Base-by-base conservation (phyloP, 2,888 invertebrate species). In the Alitta virens region DNA sequence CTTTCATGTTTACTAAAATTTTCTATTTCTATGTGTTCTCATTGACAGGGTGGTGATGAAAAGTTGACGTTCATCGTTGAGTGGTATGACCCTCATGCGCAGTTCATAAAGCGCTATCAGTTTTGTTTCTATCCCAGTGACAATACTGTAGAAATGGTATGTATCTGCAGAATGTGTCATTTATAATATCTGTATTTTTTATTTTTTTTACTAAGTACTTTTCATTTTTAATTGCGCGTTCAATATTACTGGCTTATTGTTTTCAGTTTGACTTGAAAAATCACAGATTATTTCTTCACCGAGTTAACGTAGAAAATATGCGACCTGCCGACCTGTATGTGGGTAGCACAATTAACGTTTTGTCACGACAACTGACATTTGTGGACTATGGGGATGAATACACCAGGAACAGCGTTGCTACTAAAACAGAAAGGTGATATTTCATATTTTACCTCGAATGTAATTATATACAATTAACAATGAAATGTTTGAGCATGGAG, bases 41-140 rank as follows among this genome's bases (percentile, higher is more conserved):
- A n/a, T n/a, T 66, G 64, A 43, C 56, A 70, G 64, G 57, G 66
- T 16, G 57, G 38, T n/a, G 79, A 81, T 46, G 77, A 78, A 23
- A 67, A 80, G 54, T 80, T 72, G 63, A 74, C 75, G 57, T 84
- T 84, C 66, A 71, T 80, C 38, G 90, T 90, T 1, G 92, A 94
- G 84, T 95, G 93, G 93, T 92, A 88, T 77, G 94, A 94, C 78
- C 87, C 88, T 70, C 88, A 90, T 74, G 89, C 91, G 0, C 88
- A 88, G 46, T 85, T 90, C 18, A 83, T 88, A 24, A 88, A 90
- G 72, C 87, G 88, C 66, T 94, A 91, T 80, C 86, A 88, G 73
- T 82, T 94, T 54, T 88, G 89, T 72, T 94, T 86, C 78, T 92
- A 88, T 80, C 88, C 89, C 1, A 85, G 84, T 55, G 93, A 94